These are phyloP conservation scores for Meda fulgida DNA, from an alignment of 2,797 vertebrate genomes.

Conservation along the genomic window DNA sequence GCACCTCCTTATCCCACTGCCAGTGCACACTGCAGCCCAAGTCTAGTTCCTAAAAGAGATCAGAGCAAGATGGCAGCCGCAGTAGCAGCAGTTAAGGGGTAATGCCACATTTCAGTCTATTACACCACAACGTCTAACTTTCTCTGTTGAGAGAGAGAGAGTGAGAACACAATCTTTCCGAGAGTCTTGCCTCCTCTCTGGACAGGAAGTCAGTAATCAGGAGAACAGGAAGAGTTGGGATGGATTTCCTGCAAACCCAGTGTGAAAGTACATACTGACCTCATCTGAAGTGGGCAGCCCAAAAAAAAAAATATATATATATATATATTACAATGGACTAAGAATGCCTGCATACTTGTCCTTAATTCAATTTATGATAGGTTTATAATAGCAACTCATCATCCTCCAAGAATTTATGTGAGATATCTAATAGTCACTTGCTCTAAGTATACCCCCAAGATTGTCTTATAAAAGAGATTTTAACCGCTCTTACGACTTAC, in stretches of 20 bases:
- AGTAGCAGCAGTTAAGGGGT: conserved; percentile 31
- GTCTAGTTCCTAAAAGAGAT: conserved; percentile 49
- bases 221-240: conserved; percentile 81
- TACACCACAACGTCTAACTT: conserved; percentile 24
- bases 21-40: conserved; percentile 50
- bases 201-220: conserved; percentile 84
- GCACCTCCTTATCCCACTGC: conserved; percentile 51
- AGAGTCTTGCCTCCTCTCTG: conserved; percentile 73
- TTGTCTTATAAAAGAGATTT: background rate
- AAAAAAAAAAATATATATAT: conserved; percentile 42
- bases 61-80: conserved; percentile 26
- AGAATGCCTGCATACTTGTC: conserved; percentile 16
- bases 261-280: conserved; percentile 72
- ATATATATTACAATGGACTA: conserved; percentile 22
- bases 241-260: conserved; percentile 79
- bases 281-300: conserved; percentile 60
- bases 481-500: background rate
- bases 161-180: conserved; percentile 48
- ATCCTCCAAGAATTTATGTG: too few species aligned
- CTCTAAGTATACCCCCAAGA: background rate
- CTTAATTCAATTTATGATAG: too few species aligned
- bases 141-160: conserved; percentile 27
- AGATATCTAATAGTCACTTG: too few species aligned
- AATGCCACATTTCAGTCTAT: conserved; percentile 12
- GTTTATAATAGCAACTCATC: too few species aligned